Base-by-base conservation (phyloP, 1,140 invertebrate genomes). In the Drosophila miranda region DNA sequence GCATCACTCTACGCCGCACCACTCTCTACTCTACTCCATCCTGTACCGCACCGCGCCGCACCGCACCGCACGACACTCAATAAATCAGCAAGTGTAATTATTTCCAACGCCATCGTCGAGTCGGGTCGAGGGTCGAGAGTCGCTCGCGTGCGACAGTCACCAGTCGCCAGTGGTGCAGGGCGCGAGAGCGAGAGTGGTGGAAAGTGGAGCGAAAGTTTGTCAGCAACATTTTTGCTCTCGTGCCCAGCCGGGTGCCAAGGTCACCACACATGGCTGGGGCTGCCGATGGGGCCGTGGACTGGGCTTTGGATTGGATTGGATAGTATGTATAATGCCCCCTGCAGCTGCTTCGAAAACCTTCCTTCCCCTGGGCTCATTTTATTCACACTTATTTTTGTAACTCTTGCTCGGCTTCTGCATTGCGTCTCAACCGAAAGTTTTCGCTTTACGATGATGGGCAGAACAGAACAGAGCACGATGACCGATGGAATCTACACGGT, bases 51-150 rank as follows among this genome's bases (percentile, higher is more conserved):
- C 44, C 26, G 21, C 23, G 30, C 23, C 23, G 38, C 46, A 57
- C 57, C 49, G 71, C 53, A 66, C 74, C 50, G 57, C 79, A 69
- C 75, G 67, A 76, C 81, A 84, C 81, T 86, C 77, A 84, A 86
- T 84, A 84, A 84, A 84, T 84, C 80, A 84, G 80, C 80, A 81
- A 86, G 81, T 86, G 73, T 84, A 84, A 84, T 84, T 84, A 84
- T 84, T 86, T 86, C 76, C 67, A 71, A 86, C 80, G 81, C 81
- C 81, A 51, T 44, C 64, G 77, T 56, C 42, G 60, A 56, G 34
- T 13, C 9, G 34, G 3, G 30, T 11, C 3, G 48, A 66, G 28
- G 23, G 38, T 16, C 9, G 9, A 2, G 3, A 9, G 34, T 1
- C 34, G 34, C 11, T 38, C 34, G 34, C 34, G 34, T 38, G 34